Evolutionary conservation across 1,140 invertebrate genomes (phyloP).

Genomic region (Brachionus calyciflorus): DNA sequence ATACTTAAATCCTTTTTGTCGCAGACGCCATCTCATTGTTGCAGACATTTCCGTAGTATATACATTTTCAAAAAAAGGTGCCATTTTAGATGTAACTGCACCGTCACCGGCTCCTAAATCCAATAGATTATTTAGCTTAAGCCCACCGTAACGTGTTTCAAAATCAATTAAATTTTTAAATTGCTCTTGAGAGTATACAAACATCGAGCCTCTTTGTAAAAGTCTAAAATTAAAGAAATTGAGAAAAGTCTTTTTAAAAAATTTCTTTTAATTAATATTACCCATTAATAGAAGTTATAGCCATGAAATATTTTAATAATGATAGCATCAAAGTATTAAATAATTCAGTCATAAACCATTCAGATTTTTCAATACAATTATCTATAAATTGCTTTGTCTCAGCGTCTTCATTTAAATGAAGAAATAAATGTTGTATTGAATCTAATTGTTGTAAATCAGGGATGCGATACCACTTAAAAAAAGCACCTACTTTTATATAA

Average conservation of each 20-base stretch:
- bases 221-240: constrained; percentile 65
- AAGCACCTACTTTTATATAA: too few relatives aligned
- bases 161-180: constrained; percentile 67
- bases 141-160: constrained; percentile 51
- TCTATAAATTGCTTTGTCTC: constrained; percentile 72
- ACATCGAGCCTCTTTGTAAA: constrained; percentile 83
- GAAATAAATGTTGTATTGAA: constrained; percentile 59
- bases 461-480: constrained; percentile 27
- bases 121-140: constrained; percentile 64
- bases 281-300: constrained; percentile 79
- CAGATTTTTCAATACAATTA: constrained; percentile 70
- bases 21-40: constrained; percentile 73
- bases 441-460: not conserved
- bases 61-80: constrained; percentile 66
- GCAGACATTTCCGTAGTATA: constrained; percentile 81
- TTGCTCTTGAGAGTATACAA: constrained; percentile 77
- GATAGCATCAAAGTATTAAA: constrained; percentile 71
- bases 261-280: constrained; percentile 64
- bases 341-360: constrained; percentile 72
- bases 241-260: not conserved
- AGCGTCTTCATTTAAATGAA: constrained; percentile 68
- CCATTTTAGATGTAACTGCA: constrained; percentile 74
- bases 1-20: constrained; percentile 72
- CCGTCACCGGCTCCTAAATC: constrained; percentile 90
- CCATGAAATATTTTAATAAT: constrained; percentile 73